phyloP scores from a whole-genome alignment of 2,113 vertebrate genomes.

The Alouatta palliata region DNA sequence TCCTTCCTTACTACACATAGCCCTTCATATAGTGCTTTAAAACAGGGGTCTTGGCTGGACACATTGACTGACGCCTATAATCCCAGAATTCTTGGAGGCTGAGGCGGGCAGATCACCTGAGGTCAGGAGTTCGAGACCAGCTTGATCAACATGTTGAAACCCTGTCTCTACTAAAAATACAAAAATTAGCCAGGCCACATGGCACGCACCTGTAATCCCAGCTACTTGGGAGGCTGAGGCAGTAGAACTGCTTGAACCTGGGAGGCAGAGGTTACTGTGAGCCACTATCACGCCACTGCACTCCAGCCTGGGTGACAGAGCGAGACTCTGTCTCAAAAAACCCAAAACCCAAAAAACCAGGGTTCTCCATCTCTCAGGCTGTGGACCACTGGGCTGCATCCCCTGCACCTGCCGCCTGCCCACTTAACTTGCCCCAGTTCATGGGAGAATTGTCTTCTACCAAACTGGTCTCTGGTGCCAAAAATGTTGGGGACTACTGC shows the following conservation, averaged over 20 bases:
- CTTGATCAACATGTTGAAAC: not conserved
- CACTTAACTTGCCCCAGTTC: no score
- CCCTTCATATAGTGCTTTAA: not conserved
- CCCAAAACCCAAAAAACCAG: not conserved
- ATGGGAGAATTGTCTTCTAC: no score
- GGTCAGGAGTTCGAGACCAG: not conserved
- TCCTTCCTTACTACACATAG: not conserved
- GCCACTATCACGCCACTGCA: not conserved
- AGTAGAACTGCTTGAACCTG: not conserved
- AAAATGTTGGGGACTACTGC: no score
- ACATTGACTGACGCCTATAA: not conserved
- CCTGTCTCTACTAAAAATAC: not conserved
- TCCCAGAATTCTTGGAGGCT: not conserved
- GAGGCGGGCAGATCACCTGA: not conserved
- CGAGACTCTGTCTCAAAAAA: not conserved
- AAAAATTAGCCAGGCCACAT: not conserved
- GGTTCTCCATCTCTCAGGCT: no score
- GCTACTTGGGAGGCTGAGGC: not conserved
- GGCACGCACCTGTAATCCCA: not conserved
- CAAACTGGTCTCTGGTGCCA: no score
- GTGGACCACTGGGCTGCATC: no score
- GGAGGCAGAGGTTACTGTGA: not conserved
- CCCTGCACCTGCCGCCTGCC: no score
- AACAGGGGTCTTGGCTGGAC: no score
- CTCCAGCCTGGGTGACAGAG: not conserved